phyloP scores from a whole-genome alignment of 2,888 invertebrate genomes.

The Salticus scenicus region DNA sequence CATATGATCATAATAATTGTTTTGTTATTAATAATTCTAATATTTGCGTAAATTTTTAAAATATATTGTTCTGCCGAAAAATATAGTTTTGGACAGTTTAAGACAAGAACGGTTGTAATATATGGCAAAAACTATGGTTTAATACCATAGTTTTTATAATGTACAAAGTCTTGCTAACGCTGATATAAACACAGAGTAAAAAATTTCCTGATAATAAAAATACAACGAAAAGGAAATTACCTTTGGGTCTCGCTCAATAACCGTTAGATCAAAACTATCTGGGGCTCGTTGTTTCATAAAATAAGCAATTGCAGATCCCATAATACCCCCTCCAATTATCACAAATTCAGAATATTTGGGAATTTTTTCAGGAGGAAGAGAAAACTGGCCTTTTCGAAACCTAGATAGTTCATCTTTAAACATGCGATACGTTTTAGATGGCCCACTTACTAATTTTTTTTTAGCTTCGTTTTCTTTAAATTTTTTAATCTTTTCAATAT shows the following conservation, averaged over 20 bases:
- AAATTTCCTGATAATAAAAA: too few species aligned
- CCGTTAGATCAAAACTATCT: slow-evolving; percentile 84
- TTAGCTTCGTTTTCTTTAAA: slow-evolving; percentile 28
- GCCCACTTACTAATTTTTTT: background rate
- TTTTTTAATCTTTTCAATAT: slow-evolving; percentile 50
- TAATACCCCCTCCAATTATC: slow-evolving; percentile 93
- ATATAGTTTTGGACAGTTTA: too few species aligned
- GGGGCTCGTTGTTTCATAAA: slow-evolving; percentile 87
- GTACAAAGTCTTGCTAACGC: too few species aligned
- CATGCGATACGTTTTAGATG: slow-evolving; percentile 22
- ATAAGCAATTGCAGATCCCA: slow-evolving; percentile 93
- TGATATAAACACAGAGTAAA: too few species aligned
- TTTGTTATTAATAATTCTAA: too few species aligned
- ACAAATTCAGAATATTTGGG: slow-evolving; percentile 81
- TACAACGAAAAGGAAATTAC: slow-evolving; percentile 77
- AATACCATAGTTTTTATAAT: too few species aligned
- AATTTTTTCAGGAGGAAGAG: slow-evolving; percentile 17
- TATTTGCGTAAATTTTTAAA: too few species aligned
- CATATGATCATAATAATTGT: too few species aligned
- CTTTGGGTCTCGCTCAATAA: slow-evolving; percentile 90
- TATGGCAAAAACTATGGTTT: too few species aligned
- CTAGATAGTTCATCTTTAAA: slow-evolving; percentile 42
- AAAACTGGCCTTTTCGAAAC: slow-evolving; percentile 20
- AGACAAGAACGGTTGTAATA: too few species aligned
- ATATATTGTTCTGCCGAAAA: too few species aligned